These are phyloP conservation scores for Danaus chrysippus DNA, from an alignment of 2,888 invertebrate species.

Conservation along the genomic window DNA sequence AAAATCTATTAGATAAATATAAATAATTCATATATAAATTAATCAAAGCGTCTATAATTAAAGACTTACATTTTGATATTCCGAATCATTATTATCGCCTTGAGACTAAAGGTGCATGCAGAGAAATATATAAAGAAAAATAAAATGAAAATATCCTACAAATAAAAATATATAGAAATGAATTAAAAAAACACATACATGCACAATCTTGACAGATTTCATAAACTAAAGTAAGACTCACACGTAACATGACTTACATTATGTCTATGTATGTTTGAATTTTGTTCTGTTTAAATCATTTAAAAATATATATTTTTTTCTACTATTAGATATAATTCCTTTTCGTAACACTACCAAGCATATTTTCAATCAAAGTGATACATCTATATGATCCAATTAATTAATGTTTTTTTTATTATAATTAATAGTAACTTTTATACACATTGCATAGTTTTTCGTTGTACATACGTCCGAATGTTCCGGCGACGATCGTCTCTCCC, in stretches of 20 bases:
- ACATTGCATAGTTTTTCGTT: background rate
- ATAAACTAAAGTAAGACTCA: no score
- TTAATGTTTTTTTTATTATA: background rate
- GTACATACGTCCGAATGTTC: slow-evolving; percentile 73
- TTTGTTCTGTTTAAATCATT: no score
- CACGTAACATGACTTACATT: no score
- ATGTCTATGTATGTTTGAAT: no score
- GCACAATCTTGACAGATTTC: no score
- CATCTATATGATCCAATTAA: no score
- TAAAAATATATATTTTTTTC: no score
- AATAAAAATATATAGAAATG: background rate
- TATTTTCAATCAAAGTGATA: no score
- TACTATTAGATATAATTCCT: no score
- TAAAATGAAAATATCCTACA: slow-evolving; percentile 16
- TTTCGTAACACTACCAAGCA: no score
- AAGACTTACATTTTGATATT: slow-evolving; percentile 27
- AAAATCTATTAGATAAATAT: slow-evolving; percentile 2
- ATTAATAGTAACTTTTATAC: slow-evolving; percentile 1
- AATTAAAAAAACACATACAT: background rate
- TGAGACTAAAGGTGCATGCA: slow-evolving; percentile 26
- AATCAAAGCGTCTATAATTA: background rate
- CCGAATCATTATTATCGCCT: slow-evolving; percentile 21
- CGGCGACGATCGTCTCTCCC: slow-evolving; percentile 72
- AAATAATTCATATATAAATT: slow-evolving; percentile 4
- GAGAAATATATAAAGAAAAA: slow-evolving; percentile 1